A percentile compares a stretch with the other conserved stretches of the same genome.
Conservation (phyloP, 2,113 vertebrate genomes). For the Peromyscus maniculatus region DNA sequence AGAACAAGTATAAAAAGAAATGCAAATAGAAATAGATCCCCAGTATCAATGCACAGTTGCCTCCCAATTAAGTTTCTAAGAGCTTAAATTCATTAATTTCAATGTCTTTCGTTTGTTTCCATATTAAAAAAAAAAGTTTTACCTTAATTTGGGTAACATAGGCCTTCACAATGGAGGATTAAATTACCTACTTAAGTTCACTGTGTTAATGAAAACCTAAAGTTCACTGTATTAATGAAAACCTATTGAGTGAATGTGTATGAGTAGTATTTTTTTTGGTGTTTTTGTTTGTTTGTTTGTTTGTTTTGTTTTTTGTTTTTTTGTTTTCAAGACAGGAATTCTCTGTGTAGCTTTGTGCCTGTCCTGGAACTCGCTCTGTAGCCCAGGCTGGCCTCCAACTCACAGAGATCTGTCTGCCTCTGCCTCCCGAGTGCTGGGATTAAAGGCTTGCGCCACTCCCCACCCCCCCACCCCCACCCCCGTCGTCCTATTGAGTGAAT, state of each 20-base stretch:
- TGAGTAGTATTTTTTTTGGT: too few species aligned
- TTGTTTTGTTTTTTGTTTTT: too few species aligned
- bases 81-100: neutral
- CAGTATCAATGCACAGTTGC: neutral
- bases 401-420: too few species aligned
- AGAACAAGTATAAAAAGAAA: neutral
- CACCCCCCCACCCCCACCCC: too few species aligned
- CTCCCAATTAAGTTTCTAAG: neutral
- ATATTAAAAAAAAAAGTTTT: neutral
- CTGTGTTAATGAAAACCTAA: neutral
- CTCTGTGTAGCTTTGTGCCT: too few species aligned
- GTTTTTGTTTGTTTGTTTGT: too few species aligned
- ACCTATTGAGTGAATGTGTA: too few species aligned
- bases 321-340: too few species aligned
- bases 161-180: neutral
- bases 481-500: neutral
- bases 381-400: too few species aligned
- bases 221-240: neutral
- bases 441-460: too few species aligned
- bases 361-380: too few species aligned
- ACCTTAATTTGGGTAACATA: neutral
- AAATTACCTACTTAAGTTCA: constrained; percentile 8
- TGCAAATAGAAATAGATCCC: neutral
- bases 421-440: too few species aligned
- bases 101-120: neutral